phyloP scores from a whole-genome alignment of 2,113 vertebrate genomes.

The Spilogale gracilis region DNA sequence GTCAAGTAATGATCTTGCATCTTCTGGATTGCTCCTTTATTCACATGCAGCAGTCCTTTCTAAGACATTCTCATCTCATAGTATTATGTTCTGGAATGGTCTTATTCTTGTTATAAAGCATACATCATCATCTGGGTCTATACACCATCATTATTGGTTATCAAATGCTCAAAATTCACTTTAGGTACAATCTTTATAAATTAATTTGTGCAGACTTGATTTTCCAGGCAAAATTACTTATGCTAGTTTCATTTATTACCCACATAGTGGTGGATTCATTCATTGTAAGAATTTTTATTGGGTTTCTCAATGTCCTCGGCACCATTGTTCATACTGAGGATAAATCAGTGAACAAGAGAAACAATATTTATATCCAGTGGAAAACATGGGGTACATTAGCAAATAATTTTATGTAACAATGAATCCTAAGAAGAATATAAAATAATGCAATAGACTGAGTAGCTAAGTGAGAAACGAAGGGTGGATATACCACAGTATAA shows the following conservation, averaged over 20 bases:
- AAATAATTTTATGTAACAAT: neutral
- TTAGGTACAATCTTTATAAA: neutral
- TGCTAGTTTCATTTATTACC: neutral
- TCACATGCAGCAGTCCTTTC: neutral
- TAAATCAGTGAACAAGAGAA: neutral
- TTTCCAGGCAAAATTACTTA: neutral
- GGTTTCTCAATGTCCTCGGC: neutral
- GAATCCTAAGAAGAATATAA: neutral
- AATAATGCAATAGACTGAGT: neutral
- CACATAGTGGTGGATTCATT: neutral
- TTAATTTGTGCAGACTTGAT: neutral
- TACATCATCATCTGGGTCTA: neutral
- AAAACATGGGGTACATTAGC: neutral
- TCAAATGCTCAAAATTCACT: slow-evolving; percentile 1
- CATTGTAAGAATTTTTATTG: neutral
- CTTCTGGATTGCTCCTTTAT: neutral
- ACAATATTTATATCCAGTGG: neutral
- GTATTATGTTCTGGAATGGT: neutral
- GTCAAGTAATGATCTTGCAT: neutral
- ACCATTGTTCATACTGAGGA: neutral
- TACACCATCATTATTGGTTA: neutral
- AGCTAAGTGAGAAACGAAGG: neutral
- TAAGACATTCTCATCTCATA: neutral
- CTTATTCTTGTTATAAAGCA: neutral
- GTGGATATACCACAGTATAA: rapidly evolving